Conservation (phyloP, 2,113 vertebrate genomes). For the Erythrocercus mccallii region DNA sequence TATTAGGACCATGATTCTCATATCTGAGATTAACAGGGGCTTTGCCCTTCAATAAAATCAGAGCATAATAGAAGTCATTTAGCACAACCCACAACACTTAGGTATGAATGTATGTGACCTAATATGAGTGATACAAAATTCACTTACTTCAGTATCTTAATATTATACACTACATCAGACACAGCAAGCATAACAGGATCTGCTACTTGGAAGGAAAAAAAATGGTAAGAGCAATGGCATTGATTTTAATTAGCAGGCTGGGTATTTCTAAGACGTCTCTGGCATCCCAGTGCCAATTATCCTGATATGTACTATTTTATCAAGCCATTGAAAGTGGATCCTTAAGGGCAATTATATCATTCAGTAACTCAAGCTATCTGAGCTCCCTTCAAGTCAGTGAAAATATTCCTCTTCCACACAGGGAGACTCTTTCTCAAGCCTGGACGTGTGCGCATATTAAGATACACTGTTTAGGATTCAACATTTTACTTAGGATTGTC, state of each 20-base stretch:
- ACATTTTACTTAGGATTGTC: not conserved
- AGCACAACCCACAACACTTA: not conserved
- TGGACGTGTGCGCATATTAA: not conserved
- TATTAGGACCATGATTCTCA: not conserved
- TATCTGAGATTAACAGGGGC: not conserved
- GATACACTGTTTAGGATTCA: not conserved
- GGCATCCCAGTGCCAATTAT: not conserved
- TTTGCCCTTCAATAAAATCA: not conserved
- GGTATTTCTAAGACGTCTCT: not conserved
- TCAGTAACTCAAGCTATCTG: not conserved
- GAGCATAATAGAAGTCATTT: not conserved
- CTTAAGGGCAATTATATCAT: not conserved
- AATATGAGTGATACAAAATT: not conserved
- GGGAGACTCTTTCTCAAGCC: not conserved
- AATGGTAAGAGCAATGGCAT: not conserved
- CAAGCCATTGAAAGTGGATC: not conserved
- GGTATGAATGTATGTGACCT: not conserved
- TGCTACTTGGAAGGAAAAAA: not conserved
- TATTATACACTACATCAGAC: not conserved
- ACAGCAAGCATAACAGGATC: not conserved
- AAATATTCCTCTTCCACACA: not conserved
- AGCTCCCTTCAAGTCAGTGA: not conserved
- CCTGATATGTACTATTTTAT: not conserved
- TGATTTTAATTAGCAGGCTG: not conserved
- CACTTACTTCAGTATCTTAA: not conserved